Evolutionary conservation across 53 echinoderm and acorn worm species (phyloP).

Genomic region (Glandiceps talaboti): DNA sequence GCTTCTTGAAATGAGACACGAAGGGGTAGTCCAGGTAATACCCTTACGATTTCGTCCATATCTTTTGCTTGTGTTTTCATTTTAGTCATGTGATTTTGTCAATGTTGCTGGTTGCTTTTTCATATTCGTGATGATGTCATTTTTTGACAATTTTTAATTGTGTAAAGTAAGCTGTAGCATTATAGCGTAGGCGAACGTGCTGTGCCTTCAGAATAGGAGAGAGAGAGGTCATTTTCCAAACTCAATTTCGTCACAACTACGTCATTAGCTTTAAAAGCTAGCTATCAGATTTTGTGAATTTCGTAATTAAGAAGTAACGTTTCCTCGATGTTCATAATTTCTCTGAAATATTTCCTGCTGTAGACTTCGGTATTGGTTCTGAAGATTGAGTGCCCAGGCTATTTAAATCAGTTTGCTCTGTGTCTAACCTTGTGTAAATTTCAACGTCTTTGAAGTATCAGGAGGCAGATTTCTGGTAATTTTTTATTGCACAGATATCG

Average conservation of each 20-base stretch:
- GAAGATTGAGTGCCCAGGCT: too few species aligned
- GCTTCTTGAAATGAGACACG: constrained; percentile 36
- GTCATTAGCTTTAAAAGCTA: neutral
- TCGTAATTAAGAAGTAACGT: too few species aligned
- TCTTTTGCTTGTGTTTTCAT: neutral
- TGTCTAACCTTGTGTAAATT: too few species aligned
- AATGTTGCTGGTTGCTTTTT: neutral
- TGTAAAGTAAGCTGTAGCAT: neutral
- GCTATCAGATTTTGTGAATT: too few species aligned
- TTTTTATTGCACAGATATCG: too few species aligned
- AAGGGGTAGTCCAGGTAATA: constrained; percentile 42
- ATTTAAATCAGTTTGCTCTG: too few species aligned
- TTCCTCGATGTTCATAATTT: too few species aligned
- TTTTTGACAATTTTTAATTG: neutral
- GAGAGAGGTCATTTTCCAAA: neutral
- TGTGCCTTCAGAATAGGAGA: neutral
- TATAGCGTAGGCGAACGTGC: neutral
- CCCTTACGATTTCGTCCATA: neutral
- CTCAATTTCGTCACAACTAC: neutral
- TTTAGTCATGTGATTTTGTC: neutral
- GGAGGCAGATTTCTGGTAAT: too few species aligned
- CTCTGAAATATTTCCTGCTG: too few species aligned
- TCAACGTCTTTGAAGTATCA: too few species aligned
- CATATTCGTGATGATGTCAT: neutral
- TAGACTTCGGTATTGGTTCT: too few species aligned